Percentiles rank a stretch among this genome's conserved stretches.
phyloP scores from a whole-genome alignment of 2,797 vertebrate genomes.

The Intellagama lesueurii region DNA sequence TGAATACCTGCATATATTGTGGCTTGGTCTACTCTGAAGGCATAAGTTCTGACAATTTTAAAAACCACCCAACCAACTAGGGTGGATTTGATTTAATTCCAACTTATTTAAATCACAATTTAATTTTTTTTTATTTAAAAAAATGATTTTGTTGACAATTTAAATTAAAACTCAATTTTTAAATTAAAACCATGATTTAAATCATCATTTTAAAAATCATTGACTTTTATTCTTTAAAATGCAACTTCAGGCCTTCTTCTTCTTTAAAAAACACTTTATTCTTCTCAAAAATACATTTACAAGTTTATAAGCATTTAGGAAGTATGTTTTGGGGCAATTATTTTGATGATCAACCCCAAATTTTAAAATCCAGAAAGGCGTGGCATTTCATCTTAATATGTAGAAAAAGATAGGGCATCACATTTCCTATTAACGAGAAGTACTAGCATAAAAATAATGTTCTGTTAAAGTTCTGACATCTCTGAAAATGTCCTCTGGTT shows the following conservation, averaged over 20 bases:
- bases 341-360: not conserved
- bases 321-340: conserved; percentile 28
- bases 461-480: not conserved
- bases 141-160: too few species aligned
- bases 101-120: too few species aligned
- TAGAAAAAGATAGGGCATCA: too few species aligned
- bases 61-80: not conserved
- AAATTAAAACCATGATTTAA: not conserved
- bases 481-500: not conserved
- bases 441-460: too few species aligned
- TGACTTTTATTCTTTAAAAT: too few species aligned
- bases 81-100: too few species aligned
- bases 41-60: not conserved
- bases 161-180: too few species aligned
- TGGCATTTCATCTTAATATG: not conserved
- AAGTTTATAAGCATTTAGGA: not conserved
- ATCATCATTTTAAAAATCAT: not conserved
- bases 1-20: not conserved
- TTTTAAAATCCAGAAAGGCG: conserved; percentile 19
- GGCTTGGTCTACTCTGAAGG: not conserved
- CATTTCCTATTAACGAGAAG: too few species aligned
- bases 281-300: not conserved
- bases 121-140: too few species aligned
- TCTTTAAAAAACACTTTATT: not conserved
- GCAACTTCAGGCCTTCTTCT: not conserved